A percentile compares a stretch with the other conserved stretches of the same genome.
Conservation (phyloP, 2,888 invertebrate species). For the Terebella lapidaria region DNA sequence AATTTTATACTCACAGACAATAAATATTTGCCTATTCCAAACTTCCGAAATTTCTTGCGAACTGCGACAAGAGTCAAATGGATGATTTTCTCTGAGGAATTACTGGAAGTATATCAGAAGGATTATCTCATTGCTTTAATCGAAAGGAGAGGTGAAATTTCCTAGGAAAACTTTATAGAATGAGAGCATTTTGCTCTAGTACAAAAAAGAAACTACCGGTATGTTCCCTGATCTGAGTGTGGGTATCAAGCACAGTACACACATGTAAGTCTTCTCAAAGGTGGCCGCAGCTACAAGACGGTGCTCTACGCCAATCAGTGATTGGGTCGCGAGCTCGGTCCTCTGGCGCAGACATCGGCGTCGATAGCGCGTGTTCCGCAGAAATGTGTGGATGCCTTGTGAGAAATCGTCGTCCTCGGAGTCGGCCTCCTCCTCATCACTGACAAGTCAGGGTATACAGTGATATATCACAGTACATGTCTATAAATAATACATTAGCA, state of each 20-base stretch:
- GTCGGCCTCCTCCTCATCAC: constrained; percentile 42
- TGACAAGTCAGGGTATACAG: too few species aligned
- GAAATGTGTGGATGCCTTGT: constrained; percentile 47
- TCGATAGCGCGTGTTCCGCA: constrained; percentile 28
- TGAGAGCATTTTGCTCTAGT: too few species aligned
- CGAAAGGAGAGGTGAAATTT: too few species aligned
- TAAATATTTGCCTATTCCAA: constrained; percentile 51
- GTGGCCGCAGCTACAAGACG: constrained; percentile 50
- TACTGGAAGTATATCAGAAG: constrained; percentile 28
- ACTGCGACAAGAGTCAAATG: constrained; percentile 51
- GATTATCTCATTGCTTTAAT: background rate
- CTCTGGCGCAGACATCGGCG: too few species aligned
- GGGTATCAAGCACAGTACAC: too few species aligned
- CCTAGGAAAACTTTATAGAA: too few species aligned
- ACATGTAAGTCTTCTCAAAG: constrained; percentile 51
- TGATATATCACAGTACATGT: too few species aligned
- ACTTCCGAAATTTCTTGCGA: constrained; percentile 42
- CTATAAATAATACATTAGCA: too few species aligned
- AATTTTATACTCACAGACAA: constrained; percentile 34
- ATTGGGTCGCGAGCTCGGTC: constrained; percentile 23
- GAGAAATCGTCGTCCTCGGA: constrained; percentile 42
- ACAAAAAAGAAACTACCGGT: too few species aligned
- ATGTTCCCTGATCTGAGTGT: too few species aligned
- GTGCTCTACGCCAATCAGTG: constrained; percentile 47
- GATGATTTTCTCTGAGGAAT: constrained; percentile 47